These are phyloP conservation scores for Natator depressus DNA, from an alignment of 2,113 vertebrate genomes.

Conservation along the genomic window DNA sequence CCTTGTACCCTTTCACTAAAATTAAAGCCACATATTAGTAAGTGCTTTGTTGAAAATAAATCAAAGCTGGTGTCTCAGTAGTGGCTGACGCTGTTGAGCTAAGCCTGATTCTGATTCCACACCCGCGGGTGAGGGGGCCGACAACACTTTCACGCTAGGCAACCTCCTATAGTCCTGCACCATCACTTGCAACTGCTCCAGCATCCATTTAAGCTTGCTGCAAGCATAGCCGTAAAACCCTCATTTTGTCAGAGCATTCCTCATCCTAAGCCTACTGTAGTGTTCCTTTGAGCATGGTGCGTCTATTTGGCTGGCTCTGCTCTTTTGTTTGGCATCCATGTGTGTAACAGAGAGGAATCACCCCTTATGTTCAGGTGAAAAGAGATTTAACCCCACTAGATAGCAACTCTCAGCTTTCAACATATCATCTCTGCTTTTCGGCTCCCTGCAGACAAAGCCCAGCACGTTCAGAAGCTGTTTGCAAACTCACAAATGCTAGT, in stretches of 20 bases:
- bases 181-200: rapidly evolving
- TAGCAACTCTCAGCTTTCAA: not conserved
- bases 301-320: not conserved
- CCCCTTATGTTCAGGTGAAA: rapidly evolving
- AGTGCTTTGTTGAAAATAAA: not conserved
- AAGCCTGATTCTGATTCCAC: rapidly evolving
- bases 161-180: rapidly evolving
- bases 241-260: rapidly evolving
- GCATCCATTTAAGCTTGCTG: rapidly evolving
- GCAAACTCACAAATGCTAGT: rapidly evolving
- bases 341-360: not conserved
- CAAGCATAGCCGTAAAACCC: rapidly evolving
- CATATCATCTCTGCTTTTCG: rapidly evolving
- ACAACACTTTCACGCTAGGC: rapidly evolving
- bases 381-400: rapidly evolving
- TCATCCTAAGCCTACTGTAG: not conserved
- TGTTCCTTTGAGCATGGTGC: not conserved
- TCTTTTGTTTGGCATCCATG: not conserved
- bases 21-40: rapidly evolving
- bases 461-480: not conserved
- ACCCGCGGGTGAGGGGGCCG: rapidly evolving
- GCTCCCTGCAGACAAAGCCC: not conserved
- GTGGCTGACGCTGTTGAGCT: rapidly evolving
- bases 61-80: not conserved
- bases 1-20: rapidly evolving